phyloP scores from a whole-genome alignment of 2,888 invertebrate genomes.

The Nemurella pictetii region DNA sequence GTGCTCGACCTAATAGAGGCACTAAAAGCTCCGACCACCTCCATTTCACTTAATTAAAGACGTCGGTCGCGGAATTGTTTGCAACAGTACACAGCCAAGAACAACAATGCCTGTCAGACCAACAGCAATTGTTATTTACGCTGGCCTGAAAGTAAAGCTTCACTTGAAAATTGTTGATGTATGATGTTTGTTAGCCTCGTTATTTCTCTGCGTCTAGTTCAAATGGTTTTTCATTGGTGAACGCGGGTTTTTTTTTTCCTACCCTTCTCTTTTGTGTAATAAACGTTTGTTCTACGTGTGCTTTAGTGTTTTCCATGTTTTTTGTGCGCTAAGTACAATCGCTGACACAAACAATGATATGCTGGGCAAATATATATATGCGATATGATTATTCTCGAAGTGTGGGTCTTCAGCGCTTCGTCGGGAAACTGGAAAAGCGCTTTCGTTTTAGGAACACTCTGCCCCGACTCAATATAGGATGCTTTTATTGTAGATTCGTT shows the following conservation, averaged over 20 bases:
- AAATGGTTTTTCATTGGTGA: constrained; percentile 3
- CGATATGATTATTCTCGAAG: not conserved
- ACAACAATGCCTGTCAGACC: not conserved
- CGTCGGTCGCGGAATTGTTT: not conserved
- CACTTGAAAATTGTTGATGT: constrained; percentile 7
- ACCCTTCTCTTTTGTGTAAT: constrained; percentile 19
- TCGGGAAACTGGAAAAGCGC: not conserved
- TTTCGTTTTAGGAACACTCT: not conserved
- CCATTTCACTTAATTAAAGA: not conserved
- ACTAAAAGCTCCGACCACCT: not conserved
- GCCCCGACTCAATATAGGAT: not conserved
- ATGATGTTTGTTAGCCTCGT: constrained; percentile 9
- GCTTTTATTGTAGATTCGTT: not conserved
- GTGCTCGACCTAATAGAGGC: not conserved
- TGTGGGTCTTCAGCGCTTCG: not conserved
- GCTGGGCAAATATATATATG: not conserved
- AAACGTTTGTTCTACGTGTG: constrained; percentile 23
- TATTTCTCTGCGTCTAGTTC: not conserved
- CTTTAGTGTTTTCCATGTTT: constrained; percentile 3
- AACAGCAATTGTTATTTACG: not conserved
- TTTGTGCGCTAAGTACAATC: constrained; percentile 1
- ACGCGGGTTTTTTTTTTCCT: not conserved
- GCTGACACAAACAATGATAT: not conserved
- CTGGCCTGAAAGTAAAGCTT: not conserved
- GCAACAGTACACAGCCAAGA: not conserved